Evolutionary conservation across 2,888 invertebrate genomes (phyloP).

Genomic region (Coremacera marginata): DNA sequence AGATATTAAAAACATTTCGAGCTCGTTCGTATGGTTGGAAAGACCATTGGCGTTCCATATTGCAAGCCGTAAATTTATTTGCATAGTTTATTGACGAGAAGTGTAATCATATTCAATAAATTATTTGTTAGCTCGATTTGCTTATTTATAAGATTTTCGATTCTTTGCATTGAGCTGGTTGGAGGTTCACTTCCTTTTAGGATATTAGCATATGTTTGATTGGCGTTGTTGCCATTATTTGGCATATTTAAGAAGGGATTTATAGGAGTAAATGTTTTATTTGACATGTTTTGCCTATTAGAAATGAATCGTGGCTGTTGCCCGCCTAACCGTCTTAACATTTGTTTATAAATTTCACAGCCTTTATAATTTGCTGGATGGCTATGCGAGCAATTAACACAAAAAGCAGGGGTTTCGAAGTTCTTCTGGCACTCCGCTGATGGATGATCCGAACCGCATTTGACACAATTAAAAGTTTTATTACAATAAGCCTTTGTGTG

Average conservation of each 20-base stretch:
- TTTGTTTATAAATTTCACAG: conserved; percentile 12
- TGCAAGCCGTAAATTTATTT: conserved; percentile 35
- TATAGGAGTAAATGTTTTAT: background rate
- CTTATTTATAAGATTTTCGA: background rate
- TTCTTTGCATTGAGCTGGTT: background rate
- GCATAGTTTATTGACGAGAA: conserved; percentile 27
- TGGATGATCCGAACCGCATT: background rate
- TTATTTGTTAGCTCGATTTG: background rate
- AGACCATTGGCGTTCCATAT: no score
- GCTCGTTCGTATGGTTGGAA: no score
- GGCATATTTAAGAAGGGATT: background rate
- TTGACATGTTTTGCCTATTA: background rate
- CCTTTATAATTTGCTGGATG: conserved; percentile 33
- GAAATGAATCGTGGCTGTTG: background rate
- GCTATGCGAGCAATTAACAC: conserved; percentile 15
- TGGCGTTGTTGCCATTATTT: background rate
- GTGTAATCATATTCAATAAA: conserved; percentile 19
- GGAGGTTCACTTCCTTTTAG: background rate
- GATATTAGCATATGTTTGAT: background rate
- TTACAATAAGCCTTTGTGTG: background rate
- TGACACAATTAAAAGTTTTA: background rate
- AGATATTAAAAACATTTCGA: no score
- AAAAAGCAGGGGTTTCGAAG: background rate
- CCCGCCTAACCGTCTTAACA: background rate
- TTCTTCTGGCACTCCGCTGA: background rate